Conservation (phyloP, 2,113 vertebrate species). For the Zosterops pallidus region DNA sequence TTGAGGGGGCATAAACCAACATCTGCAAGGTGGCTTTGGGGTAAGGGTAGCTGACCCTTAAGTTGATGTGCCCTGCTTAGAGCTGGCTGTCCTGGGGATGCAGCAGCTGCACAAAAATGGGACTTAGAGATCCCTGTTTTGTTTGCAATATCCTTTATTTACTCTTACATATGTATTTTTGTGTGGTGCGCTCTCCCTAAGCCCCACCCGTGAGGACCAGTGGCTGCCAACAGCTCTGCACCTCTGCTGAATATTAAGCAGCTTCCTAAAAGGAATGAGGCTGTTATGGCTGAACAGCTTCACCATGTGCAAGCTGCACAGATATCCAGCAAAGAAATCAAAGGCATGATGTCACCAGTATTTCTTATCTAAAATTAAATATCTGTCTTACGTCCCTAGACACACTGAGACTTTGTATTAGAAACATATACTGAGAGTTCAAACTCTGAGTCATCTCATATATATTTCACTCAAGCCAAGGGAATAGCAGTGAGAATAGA, state of each 20-base stretch:
- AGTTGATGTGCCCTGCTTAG: background rate
- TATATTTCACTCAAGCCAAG: conserved; percentile 54
- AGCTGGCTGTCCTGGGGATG: background rate
- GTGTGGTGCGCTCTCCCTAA: background rate
- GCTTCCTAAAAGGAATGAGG: conserved; percentile 24
- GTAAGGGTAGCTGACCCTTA: background rate
- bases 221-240: background rate
- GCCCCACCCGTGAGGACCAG: background rate
- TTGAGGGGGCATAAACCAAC: background rate
- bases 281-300: conserved; percentile 34
- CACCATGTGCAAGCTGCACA: background rate
- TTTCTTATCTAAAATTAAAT: conserved; percentile 65
- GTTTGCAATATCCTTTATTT: background rate
- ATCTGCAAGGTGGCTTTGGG: background rate
- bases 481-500: conserved; percentile 31
- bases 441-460: conserved; percentile 56
- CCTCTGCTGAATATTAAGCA: conserved; percentile 27
- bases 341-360: conserved; percentile 66
- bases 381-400: conserved; percentile 43
- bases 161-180: background rate
- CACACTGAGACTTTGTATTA: conserved; percentile 48
- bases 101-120: background rate
- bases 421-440: conserved; percentile 62
- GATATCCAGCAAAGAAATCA: conserved; percentile 34
- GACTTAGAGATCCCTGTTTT: background rate